phyloP scores from a whole-genome alignment of 2,888 invertebrate species.

The Keiferia lycopersicella region DNA sequence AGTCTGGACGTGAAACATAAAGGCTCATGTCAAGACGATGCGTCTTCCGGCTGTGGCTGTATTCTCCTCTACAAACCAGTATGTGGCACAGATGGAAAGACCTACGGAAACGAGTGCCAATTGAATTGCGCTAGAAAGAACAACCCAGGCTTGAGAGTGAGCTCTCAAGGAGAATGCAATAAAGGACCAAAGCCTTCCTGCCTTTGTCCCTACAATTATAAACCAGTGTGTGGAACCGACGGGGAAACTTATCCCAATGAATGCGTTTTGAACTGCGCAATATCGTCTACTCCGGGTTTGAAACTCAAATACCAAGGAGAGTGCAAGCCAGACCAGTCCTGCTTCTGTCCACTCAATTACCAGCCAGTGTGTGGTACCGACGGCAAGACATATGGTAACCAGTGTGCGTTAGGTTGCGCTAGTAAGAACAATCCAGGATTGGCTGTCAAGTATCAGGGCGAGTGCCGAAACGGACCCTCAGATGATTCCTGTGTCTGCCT shows the following conservation, averaged over 20 bases:
- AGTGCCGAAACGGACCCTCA: too few species aligned
- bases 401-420: constrained; percentile 85
- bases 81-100: constrained; percentile 33
- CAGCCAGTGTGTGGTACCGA: not conserved
- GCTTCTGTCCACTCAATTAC: not conserved
- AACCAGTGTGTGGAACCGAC: constrained; percentile 87
- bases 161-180: not conserved
- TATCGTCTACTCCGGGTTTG: constrained; percentile 30
- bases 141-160: not conserved
- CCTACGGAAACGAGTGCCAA: constrained; percentile 31
- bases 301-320: constrained; percentile 22
- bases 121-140: constrained; percentile 5
- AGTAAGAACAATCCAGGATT: constrained; percentile 64
- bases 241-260: constrained; percentile 84
- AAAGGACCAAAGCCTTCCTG: constrained; percentile 35
- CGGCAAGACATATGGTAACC: constrained; percentile 45
- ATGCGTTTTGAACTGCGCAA: constrained; percentile 83
- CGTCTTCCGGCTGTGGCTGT: not conserved
- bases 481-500: not conserved
- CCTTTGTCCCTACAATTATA: constrained; percentile 46
- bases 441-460: too few species aligned
- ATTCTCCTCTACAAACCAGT: not conserved
- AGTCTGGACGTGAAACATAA: not conserved
- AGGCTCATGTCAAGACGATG: not conserved
- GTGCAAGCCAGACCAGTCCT: not conserved